These are phyloP conservation scores for Crotalus adamanteus DNA, from an alignment of 2,797 vertebrate genomes.

Conservation along the genomic window DNA sequence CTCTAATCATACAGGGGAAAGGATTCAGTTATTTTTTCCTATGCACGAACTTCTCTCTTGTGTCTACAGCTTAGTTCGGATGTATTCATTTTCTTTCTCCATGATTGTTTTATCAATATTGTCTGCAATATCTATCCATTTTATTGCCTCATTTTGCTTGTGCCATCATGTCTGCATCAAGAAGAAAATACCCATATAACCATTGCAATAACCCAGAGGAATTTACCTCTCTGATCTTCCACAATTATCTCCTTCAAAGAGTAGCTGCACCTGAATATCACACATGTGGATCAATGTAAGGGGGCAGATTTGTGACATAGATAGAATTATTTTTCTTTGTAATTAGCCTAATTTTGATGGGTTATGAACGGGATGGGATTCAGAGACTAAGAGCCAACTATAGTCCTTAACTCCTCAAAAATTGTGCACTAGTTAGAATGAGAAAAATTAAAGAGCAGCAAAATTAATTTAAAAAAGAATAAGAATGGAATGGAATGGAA, in stretches of 20 bases:
- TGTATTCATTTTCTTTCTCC: background rate
- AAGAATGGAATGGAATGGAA: no score
- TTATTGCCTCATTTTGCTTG: constrained; percentile 6
- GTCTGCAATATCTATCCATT: constrained; percentile 1
- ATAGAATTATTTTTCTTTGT: background rate
- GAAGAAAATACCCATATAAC: background rate
- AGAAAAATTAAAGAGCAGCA: background rate
- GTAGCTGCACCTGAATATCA: background rate
- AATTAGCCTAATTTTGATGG: background rate
- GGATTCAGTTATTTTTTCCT: background rate
- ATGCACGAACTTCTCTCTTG: background rate
- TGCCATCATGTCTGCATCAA: constrained; percentile 1
- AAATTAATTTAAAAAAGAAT: background rate
- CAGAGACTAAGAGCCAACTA: background rate
- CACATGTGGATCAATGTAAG: background rate
- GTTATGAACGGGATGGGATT: background rate
- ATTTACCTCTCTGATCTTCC: background rate
- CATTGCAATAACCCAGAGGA: background rate
- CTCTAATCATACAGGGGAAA: background rate
- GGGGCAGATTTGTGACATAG: background rate
- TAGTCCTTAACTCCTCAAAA: background rate
- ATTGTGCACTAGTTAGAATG: background rate
- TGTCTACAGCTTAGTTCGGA: background rate
- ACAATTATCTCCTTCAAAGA: background rate
- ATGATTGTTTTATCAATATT: constrained; percentile 23